Base-by-base conservation (phyloP, 2,888 invertebrate genomes). In the Augochlorella aurata region DNA sequence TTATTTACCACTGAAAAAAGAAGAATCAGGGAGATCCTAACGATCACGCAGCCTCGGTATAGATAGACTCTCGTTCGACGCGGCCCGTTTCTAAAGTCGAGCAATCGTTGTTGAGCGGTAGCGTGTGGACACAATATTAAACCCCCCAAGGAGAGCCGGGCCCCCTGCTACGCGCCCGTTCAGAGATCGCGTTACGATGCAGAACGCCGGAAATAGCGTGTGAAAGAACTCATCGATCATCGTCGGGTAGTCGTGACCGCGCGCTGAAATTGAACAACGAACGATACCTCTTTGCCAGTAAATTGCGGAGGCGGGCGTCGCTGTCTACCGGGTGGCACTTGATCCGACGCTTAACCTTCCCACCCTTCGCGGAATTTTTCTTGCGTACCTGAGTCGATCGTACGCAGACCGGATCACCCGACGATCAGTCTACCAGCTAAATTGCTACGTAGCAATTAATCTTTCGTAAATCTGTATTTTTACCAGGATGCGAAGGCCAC, bases 221-320 rank as follows among this genome's bases (percentile, higher is more conserved):
- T 21, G 58, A 77, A 67, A 66, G 68, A 49, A 54, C n/a, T 66
- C 69, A 78, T 81, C 78, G 78, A 78, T 81, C 78, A 81, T 81
- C 69, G 78, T 65, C 69, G 69, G 16, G 54, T 63, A 78, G 73
- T 70, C 69, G 29, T 50, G 78, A 45, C 52, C 29, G 78, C 7
- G 14, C 63, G 69, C 50, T 74, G 50, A 73, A 81, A 70, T 66
- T 74, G 24, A 78, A 70, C 63, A 58, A 49, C 54, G 58, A 70
- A 65, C 50, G 67, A 58, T 44, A 52, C 47, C 61, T 24, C 65
- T 77, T 49, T 21, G 12, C 52, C 18, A 14, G 44, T 54, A 52
- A 47, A 71, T 66, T 58, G 24, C 9, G n/a, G 9, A 16, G 18
- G 7, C 9, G 18, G 16, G 18, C 18, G 18, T 38, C 16, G 18